Conservation (phyloP, 2,797 vertebrate genomes). For the Benthosema pterotum region DNA sequence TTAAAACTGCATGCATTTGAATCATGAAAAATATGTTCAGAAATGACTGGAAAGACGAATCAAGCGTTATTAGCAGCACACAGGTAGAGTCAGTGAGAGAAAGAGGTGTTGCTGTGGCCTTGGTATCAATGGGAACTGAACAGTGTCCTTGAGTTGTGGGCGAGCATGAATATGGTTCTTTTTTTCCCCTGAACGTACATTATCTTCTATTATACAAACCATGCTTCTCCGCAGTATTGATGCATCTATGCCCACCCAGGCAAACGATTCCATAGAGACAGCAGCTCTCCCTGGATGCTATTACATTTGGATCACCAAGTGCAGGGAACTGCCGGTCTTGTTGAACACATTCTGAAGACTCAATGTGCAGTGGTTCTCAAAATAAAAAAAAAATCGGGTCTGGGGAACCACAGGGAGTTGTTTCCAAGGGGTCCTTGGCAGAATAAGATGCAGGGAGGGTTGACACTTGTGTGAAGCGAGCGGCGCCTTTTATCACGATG, state of each 20-base stretch:
- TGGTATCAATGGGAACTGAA: constrained; percentile 41
- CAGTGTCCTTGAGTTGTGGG: constrained; percentile 68
- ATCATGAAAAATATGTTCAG: no score
- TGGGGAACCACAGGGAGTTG: no score
- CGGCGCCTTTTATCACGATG: no score
- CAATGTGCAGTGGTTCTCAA: no score
- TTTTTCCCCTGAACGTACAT: constrained; percentile 47
- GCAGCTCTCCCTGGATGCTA: neutral
- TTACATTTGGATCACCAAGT: neutral
- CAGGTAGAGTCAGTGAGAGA: constrained; percentile 29
- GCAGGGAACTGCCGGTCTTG: no score
- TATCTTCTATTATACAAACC: constrained; percentile 28
- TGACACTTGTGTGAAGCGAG: no score
- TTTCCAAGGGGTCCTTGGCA: no score
- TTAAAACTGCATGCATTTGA: no score
- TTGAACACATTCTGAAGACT: no score
- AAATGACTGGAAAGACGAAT: no score
- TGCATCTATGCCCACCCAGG: constrained; percentile 1
- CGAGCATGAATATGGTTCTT: constrained; percentile 59
- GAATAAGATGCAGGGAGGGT: no score
- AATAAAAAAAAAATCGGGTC: no score
- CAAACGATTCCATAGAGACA: neutral
- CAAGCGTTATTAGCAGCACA: constrained; percentile 19
- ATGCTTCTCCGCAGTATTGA: neutral
- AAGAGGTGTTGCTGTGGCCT: constrained; percentile 43